Evolutionary conservation across 2,888 invertebrate genomes (phyloP), one percentile per base, ranked within the genome.

Genomic region (Megaustenia siamemsis): DNA sequence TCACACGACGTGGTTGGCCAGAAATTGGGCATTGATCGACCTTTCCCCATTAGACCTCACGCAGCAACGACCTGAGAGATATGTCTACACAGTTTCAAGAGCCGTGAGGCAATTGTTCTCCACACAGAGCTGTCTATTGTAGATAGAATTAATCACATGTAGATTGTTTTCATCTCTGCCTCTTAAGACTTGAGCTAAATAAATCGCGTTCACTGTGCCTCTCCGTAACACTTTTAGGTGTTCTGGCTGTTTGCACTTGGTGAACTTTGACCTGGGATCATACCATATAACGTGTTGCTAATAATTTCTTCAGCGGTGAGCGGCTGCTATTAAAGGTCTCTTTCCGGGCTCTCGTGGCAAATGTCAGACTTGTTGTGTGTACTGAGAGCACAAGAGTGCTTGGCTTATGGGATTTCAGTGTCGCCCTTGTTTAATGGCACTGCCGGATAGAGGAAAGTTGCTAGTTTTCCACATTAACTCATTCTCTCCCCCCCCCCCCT

Each of bases 291-390:
- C n/a, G n/a, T n/a, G n/a, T n/a, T n/a, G n/a, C n/a, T n/a, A n/a
- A n/a, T n/a, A n/a, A n/a, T n/a, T n/a, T n/a, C n/a, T n/a, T n/a
- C n/a, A n/a, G n/a, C n/a, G n/a, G n/a, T n/a, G n/a, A n/a, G n/a
- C n/a, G n/a, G 60, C 12, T 15, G 32, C 28, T 32, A 32, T 40
- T 69, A 21, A 0, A 6, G 8, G 69, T 40, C 6, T 32, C 24
- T 1, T 15, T 18, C 38, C 24, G 73, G 10, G 75, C 18, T 35
- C 32, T 18, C 15, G 24, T 53, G 53, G 6, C 6, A 75, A 75
- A 75, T 53, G 53, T 10, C 75, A 75, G 75, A 53, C 53, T 5
- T 35, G 53, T 75, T 75, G 32, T 3, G 32, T 43, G 53, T 53
- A 35, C 40, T 35, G 49, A n/a, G n/a, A n/a, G n/a, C n/a, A n/a